Evolutionary conservation across 2,113 vertebrate species (phyloP).

Genomic region (Zeus faber): DNA sequence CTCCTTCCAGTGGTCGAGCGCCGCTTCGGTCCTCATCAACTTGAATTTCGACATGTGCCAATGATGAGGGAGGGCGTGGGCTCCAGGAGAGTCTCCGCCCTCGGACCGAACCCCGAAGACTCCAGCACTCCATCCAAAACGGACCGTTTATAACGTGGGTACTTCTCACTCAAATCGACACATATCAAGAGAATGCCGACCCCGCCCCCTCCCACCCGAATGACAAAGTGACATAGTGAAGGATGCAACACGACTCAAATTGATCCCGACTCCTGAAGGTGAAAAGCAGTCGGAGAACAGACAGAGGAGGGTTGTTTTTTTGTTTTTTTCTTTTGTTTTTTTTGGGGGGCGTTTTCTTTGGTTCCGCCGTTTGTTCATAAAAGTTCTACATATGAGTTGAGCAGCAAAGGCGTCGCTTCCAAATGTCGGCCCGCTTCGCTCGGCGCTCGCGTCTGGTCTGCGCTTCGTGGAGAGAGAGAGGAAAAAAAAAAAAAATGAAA

Average conservation of each 20-base stretch:
- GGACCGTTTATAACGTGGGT: conserved; percentile 21
- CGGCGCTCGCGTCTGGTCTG: conserved; percentile 46
- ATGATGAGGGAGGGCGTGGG: conserved; percentile 25
- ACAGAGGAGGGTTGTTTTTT: conserved; percentile 49
- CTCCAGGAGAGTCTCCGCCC: conserved; percentile 12
- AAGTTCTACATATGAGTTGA: conserved; percentile 57
- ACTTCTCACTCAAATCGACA: conserved; percentile 64
- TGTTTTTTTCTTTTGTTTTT: conserved; percentile 41
- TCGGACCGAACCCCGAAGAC: conserved; percentile 24
- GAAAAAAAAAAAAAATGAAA: too few relatives aligned
- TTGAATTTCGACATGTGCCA: conserved; percentile 35
- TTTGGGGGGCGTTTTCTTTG: conserved; percentile 49
- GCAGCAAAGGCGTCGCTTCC: conserved; percentile 22
- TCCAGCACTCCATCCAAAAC: conserved; percentile 22
- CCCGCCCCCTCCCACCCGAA: conserved; percentile 16
- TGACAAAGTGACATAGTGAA: conserved; percentile 21
- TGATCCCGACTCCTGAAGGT: conserved; percentile 67
- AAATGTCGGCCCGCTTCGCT: conserved; percentile 39
- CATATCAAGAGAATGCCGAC: conserved; percentile 77
- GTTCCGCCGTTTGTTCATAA: conserved; percentile 38
- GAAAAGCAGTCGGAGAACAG: conserved; percentile 41
- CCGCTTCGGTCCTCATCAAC: conserved; percentile 13
- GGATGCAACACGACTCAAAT: conserved; percentile 49
- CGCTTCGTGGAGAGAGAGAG: too few relatives aligned
- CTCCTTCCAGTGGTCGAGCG: conserved; percentile 6